Conservation (phyloP, 2,113 vertebrate species). For the Nibea coibor region DNA sequence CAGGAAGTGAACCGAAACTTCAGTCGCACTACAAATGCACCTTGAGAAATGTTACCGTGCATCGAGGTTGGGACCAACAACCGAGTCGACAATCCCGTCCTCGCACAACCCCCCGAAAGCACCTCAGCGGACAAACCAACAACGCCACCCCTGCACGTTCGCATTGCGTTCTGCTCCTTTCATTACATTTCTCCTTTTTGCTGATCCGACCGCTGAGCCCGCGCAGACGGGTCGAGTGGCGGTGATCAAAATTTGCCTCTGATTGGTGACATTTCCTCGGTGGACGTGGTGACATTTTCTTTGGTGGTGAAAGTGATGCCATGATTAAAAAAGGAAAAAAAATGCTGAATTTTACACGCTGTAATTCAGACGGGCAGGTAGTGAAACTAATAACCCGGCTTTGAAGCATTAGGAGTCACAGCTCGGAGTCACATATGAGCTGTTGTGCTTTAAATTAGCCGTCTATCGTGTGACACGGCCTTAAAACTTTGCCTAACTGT, state of each 20-base stretch:
- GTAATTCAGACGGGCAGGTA: conserved; percentile 6
- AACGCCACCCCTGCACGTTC: not conserved
- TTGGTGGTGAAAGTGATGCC: conserved; percentile 25
- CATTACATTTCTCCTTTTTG: not conserved
- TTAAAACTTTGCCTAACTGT: not conserved
- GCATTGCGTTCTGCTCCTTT: not conserved
- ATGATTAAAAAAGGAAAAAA: not conserved
- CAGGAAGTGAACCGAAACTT: conserved; percentile 9
- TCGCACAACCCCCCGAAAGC: not conserved
- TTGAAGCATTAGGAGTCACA: conserved; percentile 3
- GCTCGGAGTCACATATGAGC: conserved; percentile 20
- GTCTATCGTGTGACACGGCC: not conserved
- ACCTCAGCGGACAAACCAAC: not conserved
- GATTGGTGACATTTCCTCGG: conserved; percentile 57
- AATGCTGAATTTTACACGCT: conserved; percentile 20
- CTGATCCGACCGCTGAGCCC: not conserved
- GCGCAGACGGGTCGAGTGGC: not conserved
- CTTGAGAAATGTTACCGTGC: conserved; percentile 25
- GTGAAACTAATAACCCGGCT: conserved; percentile 34
- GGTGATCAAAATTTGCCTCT: conserved; percentile 27
- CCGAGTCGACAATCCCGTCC: not conserved
- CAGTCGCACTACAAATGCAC: not conserved
- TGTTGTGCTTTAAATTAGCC: not conserved
- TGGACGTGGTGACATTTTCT: conserved; percentile 50
- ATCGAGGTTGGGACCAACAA: not conserved